Conservation (phyloP, 2,797 vertebrate genomes). For the Brachyalestes nurse region DNA sequence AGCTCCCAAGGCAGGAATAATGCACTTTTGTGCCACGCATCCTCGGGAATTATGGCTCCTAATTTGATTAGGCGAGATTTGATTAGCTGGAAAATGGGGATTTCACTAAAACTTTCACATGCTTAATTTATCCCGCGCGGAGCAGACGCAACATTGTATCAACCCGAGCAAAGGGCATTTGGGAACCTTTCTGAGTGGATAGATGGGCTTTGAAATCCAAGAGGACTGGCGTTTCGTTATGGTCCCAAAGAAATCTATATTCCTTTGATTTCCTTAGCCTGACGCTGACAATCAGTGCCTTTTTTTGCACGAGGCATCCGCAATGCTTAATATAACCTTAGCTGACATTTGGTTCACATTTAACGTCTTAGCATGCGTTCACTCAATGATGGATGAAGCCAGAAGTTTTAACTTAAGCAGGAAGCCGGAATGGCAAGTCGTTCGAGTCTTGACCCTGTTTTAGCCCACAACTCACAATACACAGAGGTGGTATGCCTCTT, state of each 20-base stretch:
- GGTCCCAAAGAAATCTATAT: slow-evolving; percentile 79
- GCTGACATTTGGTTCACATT: slow-evolving; percentile 1
- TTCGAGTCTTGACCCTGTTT: slow-evolving; percentile 38
- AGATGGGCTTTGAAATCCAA: slow-evolving; percentile 97
- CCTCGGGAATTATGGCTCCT: slow-evolving; percentile 99
- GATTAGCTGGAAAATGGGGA: slow-evolving; percentile 99
- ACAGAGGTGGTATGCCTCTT: slow-evolving; percentile 55
- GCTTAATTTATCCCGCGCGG: slow-evolving; percentile 99
- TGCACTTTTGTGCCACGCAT: slow-evolving; percentile 98
- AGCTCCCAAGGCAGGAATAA: slow-evolving; percentile 96
- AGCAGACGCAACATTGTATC: slow-evolving; percentile 99
- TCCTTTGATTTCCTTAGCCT: slow-evolving; percentile 61
- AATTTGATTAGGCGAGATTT: slow-evolving; percentile 99
- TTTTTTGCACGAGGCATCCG: slow-evolving; percentile 23
- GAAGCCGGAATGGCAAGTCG: slow-evolving; percentile 27
- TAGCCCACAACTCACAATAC: slow-evolving; percentile 44
- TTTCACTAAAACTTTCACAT: slow-evolving; percentile 99
- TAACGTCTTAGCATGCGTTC: slow-evolving; percentile 32
- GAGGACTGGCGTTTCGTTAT: slow-evolving; percentile 95
- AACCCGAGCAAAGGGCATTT: slow-evolving; percentile 98
- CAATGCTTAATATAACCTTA: slow-evolving; percentile 43
- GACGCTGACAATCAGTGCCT: slow-evolving; percentile 48
- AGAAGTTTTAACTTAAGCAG: slow-evolving; percentile 35
- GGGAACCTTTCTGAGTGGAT: slow-evolving; percentile 96
- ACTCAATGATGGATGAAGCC: slow-evolving; percentile 39